Evolutionary conservation across 2,113 vertebrate genomes (phyloP).

Genomic region (Micronycteris hirsuta): DNA sequence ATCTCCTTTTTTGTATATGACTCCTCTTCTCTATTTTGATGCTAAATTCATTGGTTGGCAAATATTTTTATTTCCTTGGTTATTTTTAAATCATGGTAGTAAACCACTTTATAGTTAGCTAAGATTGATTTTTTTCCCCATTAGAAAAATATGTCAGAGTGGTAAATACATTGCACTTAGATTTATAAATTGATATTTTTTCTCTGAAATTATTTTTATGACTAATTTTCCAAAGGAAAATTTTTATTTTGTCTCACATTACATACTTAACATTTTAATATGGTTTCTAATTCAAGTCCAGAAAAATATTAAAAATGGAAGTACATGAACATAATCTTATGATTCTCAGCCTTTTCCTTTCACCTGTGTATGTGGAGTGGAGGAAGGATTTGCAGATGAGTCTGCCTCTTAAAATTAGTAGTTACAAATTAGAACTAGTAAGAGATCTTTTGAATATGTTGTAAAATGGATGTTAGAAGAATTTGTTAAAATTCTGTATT

Average conservation of each 20-base stretch:
- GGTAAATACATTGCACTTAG: not conserved
- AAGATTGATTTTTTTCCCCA: not conserved
- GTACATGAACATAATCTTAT: not conserved
- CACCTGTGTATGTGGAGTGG: not conserved
- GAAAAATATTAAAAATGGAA: not conserved
- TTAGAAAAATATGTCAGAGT: not conserved
- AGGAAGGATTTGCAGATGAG: not conserved
- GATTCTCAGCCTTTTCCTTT: not conserved
- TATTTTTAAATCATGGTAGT: not conserved
- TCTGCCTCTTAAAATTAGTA: not conserved
- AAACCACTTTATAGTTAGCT: not conserved
- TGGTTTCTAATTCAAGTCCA: not conserved
- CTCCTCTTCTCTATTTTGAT: not conserved
- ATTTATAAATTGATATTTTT: not conserved
- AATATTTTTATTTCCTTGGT: not conserved
- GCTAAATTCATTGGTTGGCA: not conserved
- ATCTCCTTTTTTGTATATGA: not conserved
- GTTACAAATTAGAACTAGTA: not conserved
- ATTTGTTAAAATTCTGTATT: not conserved
- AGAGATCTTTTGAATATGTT: not conserved
- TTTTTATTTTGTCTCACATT: slow-evolving; percentile 26
- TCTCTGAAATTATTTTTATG: not conserved
- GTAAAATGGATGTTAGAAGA: not conserved
- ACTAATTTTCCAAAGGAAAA: not conserved
- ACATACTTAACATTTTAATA: not conserved